Evolutionary conservation across 2,113 vertebrate species (phyloP).

Genomic region (Paracyprichromis sp.): DNA sequence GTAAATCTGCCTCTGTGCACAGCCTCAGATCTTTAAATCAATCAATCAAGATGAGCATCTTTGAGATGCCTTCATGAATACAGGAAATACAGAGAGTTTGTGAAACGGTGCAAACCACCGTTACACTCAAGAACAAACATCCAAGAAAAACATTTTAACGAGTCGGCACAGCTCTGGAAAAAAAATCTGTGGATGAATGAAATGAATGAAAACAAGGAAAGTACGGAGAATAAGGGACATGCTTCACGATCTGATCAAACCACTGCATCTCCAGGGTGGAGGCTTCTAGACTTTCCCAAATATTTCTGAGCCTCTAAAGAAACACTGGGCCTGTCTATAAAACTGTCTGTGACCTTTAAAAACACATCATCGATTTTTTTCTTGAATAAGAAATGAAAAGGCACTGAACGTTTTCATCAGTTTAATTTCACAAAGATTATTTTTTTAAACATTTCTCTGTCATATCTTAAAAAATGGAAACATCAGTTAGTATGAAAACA

Average conservation of each 20-base stretch:
- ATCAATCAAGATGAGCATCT: background rate
- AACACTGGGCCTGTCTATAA: background rate
- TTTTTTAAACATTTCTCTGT: background rate
- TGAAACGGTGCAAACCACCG: background rate
- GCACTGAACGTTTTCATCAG: background rate
- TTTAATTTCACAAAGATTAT: background rate
- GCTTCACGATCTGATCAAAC: background rate
- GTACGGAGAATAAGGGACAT: fast-evolving
- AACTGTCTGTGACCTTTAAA: background rate
- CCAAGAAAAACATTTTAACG: background rate
- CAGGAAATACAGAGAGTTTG: background rate
- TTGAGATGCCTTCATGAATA: background rate
- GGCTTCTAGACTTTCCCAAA: fast-evolving
- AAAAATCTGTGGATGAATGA: background rate
- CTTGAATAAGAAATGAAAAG: background rate
- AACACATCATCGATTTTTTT: background rate
- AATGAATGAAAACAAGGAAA: background rate
- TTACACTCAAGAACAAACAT: background rate
- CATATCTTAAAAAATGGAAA: background rate
- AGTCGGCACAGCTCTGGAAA: fast-evolving
- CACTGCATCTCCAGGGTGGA: background rate
- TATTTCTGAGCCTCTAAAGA: background rate
- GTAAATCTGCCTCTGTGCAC: background rate
- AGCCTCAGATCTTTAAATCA: background rate
- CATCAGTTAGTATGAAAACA: background rate